Base-by-base conservation (phyloP, 1,140 invertebrate genomes). In the Amphibalanus amphitrite region DNA sequence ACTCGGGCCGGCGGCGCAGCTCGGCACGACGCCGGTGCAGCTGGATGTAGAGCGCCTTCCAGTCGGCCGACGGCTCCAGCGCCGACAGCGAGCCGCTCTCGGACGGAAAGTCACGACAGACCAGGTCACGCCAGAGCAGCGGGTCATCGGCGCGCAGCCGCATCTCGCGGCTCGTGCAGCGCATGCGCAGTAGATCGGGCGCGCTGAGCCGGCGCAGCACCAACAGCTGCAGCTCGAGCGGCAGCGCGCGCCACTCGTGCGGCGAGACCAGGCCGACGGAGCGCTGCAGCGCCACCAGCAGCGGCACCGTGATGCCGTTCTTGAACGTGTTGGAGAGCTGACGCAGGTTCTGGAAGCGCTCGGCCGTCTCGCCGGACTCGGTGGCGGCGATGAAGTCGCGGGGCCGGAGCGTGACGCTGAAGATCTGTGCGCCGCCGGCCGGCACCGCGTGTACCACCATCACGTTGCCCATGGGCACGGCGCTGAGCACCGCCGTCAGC, bases 241-340 rank as follows among this genome's bases (percentile, higher is more conserved):
- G 65, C 8, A 67, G 65, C 26, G n/a, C 26, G 65, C 65, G 65
- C 65, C 65, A 67, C 65, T 67, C 26, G 65, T 67, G n/a, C 26
- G 20, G 26, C 6, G 65, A 28, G 3, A 28, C 26, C 17, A 67
- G 65, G 26, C 26, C n/a, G 65, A 67, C 26, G n/a, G 65, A 26
- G 65, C 65, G 65, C n/a, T 28, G 65, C 23, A 67, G 10, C n/a
- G 1, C 0, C 26, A 28, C 65, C 65, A 67, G 28, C 65, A 67
- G 65, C n/a, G 65, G 65, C 65, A 67, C 65, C 26, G 65, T 28
- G 23, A 67, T 28, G 26, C 10, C 10, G n/a, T 26, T 67, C 65
- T 67, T 67, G n/a, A 67, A 67, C 26, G 10, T 10, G 26, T 26
- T 28, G 26, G 65, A 67, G n/a, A 67, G 28, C 28, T 67, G 65